Evolutionary conservation across 2,797 vertebrate species (phyloP).

Genomic region (Tokudaia muenninki): DNA sequence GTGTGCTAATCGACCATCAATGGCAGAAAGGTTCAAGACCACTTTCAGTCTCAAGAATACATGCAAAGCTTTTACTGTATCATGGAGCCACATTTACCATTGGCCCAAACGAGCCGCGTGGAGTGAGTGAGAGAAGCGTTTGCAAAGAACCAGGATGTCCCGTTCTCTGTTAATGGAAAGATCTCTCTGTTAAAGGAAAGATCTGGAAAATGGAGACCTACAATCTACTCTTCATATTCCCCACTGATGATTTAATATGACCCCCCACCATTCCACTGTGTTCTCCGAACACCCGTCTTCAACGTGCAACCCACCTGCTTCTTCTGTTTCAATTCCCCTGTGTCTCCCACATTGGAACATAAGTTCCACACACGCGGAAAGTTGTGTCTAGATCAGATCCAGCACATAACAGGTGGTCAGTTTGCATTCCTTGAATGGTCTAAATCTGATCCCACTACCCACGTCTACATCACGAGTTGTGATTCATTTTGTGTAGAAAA

Average conservation of each 20-base stretch:
- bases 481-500: neutral
- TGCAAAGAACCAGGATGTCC: neutral
- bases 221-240: rapidly evolving
- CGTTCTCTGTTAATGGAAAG: neutral
- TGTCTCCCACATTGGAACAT: neutral
- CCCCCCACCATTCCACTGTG: neutral
- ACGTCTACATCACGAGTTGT: neutral
- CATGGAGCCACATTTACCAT: rapidly evolving
- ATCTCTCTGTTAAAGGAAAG: neutral
- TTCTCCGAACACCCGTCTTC: neutral
- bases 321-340: neutral
- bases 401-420: neutral
- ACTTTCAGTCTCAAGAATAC: neutral
- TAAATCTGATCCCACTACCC: neutral
- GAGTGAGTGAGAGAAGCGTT: neutral
- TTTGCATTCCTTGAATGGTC: neutral
- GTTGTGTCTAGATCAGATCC: neutral
- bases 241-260: no score
- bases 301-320: rapidly evolving
- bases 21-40: neutral
- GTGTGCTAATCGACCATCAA: rapidly evolving
- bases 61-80: rapidly evolving
- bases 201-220: neutral
- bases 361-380: neutral
- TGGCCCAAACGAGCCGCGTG: neutral